These are phyloP conservation scores for Trachelus iudaicus DNA, from an alignment of 2,888 invertebrate species.

Conservation along the genomic window DNA sequence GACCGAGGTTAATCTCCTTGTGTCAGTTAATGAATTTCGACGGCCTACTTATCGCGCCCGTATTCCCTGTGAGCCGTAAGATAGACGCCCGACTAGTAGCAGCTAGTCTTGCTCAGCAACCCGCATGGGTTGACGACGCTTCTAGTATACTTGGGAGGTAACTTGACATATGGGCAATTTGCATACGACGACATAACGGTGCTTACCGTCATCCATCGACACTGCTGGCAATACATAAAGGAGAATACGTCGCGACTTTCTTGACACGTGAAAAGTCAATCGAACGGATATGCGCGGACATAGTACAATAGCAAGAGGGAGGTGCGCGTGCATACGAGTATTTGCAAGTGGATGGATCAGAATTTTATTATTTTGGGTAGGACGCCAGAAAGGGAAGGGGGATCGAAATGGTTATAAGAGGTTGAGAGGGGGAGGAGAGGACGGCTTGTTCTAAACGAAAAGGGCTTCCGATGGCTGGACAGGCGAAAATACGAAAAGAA, in stretches of 20 bases:
- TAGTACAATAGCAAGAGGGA: background rate
- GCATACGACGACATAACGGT: constrained; percentile 54
- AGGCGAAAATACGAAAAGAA: constrained; percentile 24
- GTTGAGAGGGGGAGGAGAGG: background rate
- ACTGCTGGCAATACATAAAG: background rate
- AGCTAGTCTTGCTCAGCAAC: constrained; percentile 35
- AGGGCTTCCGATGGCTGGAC: background rate
- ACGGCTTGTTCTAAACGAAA: background rate
- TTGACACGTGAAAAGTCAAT: background rate
- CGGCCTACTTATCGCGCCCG: constrained; percentile 65
- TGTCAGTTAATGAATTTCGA: constrained; percentile 49
- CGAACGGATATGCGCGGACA: background rate
- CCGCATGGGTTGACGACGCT: constrained; percentile 55
- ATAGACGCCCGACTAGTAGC: constrained; percentile 39
- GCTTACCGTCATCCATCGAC: background rate
- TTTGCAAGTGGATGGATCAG: background rate
- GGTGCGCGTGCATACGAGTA: background rate
- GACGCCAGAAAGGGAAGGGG: background rate
- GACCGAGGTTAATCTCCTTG: constrained; percentile 25
- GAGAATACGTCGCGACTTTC: background rate
- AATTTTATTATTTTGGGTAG: background rate
- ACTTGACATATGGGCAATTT: constrained; percentile 64
- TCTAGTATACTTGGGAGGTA: constrained; percentile 51
- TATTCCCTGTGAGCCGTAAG: constrained; percentile 45
- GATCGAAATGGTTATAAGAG: constrained; percentile 16